Evolutionary conservation across 53 echinoderm and acorn worm species (phyloP).

Genomic region (Holothuria leucospilota): DNA sequence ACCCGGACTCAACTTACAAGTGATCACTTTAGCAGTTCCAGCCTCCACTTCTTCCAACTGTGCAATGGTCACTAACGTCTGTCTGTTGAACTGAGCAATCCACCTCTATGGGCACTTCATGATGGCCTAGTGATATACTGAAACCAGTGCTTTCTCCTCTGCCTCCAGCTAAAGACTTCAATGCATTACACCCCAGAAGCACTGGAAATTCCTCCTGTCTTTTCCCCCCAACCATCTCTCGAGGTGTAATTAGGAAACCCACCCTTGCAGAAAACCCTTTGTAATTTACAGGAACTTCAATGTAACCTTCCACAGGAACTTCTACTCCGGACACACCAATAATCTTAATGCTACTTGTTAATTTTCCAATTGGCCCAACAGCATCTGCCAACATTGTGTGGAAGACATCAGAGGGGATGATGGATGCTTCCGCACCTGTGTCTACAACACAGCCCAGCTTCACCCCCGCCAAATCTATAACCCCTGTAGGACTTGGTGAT

Average conservation of each 20-base stretch:
- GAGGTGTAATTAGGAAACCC: background rate
- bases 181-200: background rate
- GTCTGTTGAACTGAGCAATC: no score
- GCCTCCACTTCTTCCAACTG: background rate
- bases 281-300: background rate
- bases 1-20: background rate
- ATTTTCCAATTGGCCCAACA: background rate
- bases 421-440: constrained; percentile 52
- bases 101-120: no score
- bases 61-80: background rate
- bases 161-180: background rate
- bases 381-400: constrained; percentile 8
- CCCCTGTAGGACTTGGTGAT: constrained; percentile 43
- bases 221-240: background rate
- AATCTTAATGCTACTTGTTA: background rate
- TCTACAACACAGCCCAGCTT: constrained; percentile 52
- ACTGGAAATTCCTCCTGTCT: constrained; percentile 9
- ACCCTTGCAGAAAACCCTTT: background rate
- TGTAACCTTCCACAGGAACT: constrained; percentile 43
- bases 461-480: constrained; percentile 8
- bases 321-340: constrained; percentile 32
- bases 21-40: background rate
- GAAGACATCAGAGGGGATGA: constrained; percentile 60
- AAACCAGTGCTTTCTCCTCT: background rate
- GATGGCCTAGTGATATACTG: no score